These are phyloP conservation scores for Eledona agricola DNA, from an alignment of 2,888 invertebrate species.

Conservation along the genomic window DNA sequence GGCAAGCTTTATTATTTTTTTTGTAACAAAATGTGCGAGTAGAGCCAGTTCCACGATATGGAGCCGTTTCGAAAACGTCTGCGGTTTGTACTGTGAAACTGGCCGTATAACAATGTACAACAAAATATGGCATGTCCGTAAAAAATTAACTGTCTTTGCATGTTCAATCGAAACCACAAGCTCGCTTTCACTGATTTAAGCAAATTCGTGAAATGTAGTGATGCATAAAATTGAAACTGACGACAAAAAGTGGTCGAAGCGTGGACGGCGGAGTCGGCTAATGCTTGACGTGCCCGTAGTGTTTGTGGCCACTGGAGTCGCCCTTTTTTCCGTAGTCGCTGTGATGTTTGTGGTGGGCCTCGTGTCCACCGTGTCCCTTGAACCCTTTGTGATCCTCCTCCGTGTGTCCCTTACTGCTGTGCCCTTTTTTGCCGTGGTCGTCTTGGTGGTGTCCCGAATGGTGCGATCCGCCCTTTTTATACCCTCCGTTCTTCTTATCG, in stretches of 20 bases:
- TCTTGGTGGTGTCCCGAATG: slow-evolving; percentile 70
- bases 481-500: slow-evolving; percentile 69
- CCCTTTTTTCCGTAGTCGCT: slow-evolving; percentile 67
- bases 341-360: slow-evolving; percentile 70
- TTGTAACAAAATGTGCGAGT: slow-evolving; percentile 9
- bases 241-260: neutral
- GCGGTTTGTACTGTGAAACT: slow-evolving; percentile 21
- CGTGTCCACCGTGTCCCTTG: slow-evolving; percentile 70
- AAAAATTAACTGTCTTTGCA: slow-evolving; percentile 27
- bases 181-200: slow-evolving; percentile 30
- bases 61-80: slow-evolving; percentile 2
- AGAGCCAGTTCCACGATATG: slow-evolving; percentile 16
- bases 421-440: slow-evolving; percentile 72
- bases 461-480: slow-evolving; percentile 73
- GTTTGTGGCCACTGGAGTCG: slow-evolving; percentile 63
- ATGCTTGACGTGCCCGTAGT: slow-evolving; percentile 32
- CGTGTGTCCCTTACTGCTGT: slow-evolving; percentile 71
- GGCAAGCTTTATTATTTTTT: slow-evolving; percentile 5
- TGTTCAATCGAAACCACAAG: slow-evolving; percentile 25
- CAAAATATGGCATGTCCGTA: slow-evolving; percentile 34
- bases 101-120: slow-evolving; percentile 13
- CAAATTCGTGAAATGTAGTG: slow-evolving; percentile 14
- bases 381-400: slow-evolving; percentile 73
- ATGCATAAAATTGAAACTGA: slow-evolving; percentile 25
- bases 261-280: slow-evolving; percentile 2